Conservation (phyloP, 2,888 invertebrate genomes). For the Molanna angustata region DNA sequence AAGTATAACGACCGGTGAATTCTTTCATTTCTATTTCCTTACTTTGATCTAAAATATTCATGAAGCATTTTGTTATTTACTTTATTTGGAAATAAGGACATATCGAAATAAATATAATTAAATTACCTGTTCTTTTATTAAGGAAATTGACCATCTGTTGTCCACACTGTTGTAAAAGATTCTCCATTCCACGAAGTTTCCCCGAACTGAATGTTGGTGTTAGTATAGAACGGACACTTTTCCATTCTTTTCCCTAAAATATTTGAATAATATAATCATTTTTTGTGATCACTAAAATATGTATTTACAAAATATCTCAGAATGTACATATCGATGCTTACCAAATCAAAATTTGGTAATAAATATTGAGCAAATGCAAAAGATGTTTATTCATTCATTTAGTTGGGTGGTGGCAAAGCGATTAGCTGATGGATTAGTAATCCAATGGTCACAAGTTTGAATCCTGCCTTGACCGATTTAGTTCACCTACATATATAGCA, state of each 20-base stretch:
- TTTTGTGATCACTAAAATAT: too few species aligned
- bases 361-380: too few species aligned
- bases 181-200: conserved; percentile 52
- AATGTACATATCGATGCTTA: too few species aligned
- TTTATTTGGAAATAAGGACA: neutral
- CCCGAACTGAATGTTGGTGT: conserved; percentile 57
- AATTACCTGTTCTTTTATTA: conserved; percentile 24
- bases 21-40: conserved; percentile 54
- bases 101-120: neutral
- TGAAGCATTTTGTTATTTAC: neutral
- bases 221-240: conserved; percentile 50
- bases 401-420: too few species aligned
- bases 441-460: too few species aligned
- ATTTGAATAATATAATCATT: too few species aligned
- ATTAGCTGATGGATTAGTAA: too few species aligned
- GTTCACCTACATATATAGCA: too few species aligned
- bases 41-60: conserved; percentile 19
- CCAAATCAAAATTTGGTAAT: too few species aligned
- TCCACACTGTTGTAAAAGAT: conserved; percentile 48
- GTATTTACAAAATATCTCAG: too few species aligned
- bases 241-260: conserved; percentile 57
- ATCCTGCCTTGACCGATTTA: too few species aligned
- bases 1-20: conserved; percentile 53
- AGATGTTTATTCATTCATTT: too few species aligned
- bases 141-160: conserved; percentile 45